Conservation (phyloP, 2,113 vertebrate genomes). For the Apus apus region DNA sequence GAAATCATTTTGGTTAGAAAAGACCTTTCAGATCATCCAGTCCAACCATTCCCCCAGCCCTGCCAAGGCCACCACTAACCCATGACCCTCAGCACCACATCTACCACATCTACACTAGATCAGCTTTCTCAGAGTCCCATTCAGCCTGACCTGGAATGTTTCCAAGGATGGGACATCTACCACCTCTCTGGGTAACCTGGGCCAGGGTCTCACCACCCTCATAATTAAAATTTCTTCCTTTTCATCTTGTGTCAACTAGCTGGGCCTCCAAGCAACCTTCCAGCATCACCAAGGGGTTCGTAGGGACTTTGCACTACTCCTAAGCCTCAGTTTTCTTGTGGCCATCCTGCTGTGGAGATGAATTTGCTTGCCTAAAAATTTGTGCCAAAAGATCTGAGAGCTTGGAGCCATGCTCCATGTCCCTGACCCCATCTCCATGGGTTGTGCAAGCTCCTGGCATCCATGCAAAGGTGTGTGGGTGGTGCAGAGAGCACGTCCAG, state of each 20-base stretch:
- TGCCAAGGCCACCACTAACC: too few species aligned
- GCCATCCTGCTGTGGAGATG: rapidly evolving
- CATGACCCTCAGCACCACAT: too few species aligned
- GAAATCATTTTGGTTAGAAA: too few species aligned
- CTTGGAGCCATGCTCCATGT: neutral
- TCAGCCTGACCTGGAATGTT: neutral
- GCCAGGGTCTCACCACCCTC: neutral
- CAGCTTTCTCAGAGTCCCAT: rapidly evolving
- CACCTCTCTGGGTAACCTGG: neutral
- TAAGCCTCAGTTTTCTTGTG: neutral
- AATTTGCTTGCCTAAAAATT: rapidly evolving
- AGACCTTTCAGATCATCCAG: too few species aligned
- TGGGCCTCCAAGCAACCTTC: neutral
- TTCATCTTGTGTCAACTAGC: neutral
- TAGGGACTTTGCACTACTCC: neutral
- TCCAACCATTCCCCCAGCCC: too few species aligned
- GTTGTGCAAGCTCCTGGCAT: slow-evolving; percentile 22
- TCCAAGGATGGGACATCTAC: neutral
- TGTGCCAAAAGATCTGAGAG: rapidly evolving
- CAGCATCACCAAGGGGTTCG: rapidly evolving
- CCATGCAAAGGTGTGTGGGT: neutral
- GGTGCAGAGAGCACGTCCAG: neutral
- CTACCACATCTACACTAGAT: too few species aligned
- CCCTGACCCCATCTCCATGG: neutral
- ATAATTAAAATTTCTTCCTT: too few species aligned